Conservation (phyloP, 2,113 vertebrate genomes). For the Mesitornis unicolor region DNA sequence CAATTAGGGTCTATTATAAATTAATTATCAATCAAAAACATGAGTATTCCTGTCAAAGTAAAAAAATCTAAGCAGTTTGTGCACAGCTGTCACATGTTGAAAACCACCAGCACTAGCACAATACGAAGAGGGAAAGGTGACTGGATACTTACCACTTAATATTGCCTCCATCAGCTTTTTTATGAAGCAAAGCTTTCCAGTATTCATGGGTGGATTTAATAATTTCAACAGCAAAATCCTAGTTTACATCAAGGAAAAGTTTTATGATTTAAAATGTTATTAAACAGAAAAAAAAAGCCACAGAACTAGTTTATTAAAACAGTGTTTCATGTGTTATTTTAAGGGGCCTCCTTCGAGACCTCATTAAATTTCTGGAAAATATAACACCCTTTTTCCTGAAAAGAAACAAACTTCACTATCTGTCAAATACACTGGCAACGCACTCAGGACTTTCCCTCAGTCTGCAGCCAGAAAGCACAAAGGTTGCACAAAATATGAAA, state of each 20-base stretch:
- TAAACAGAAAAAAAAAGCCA: neutral
- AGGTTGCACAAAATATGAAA: neutral
- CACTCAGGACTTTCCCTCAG: neutral
- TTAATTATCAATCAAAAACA: neutral
- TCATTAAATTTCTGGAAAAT: neutral
- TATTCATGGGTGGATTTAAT: slow-evolving; percentile 86
- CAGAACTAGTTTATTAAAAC: neutral
- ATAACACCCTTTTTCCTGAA: neutral
- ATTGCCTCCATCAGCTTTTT: slow-evolving; percentile 75
- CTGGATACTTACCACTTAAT: slow-evolving; percentile 85
- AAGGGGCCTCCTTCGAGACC: neutral
- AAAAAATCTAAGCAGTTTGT: neutral
- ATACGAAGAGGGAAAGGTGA: neutral
- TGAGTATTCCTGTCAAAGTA: neutral
- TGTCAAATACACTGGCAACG: neutral
- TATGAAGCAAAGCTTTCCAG: slow-evolving; percentile 89
- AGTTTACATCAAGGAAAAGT: slow-evolving; percentile 21
- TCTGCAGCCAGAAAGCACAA: neutral
- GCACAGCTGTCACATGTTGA: neutral
- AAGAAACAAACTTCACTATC: neutral
- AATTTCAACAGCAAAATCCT: slow-evolving; percentile 91
- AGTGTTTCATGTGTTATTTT: neutral
- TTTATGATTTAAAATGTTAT: neutral
- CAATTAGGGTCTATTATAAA: neutral
- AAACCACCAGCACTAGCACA: neutral